These are phyloP conservation scores for Lepidurus arcticus DNA, from an alignment of 1,140 invertebrate species.

Conservation along the genomic window DNA sequence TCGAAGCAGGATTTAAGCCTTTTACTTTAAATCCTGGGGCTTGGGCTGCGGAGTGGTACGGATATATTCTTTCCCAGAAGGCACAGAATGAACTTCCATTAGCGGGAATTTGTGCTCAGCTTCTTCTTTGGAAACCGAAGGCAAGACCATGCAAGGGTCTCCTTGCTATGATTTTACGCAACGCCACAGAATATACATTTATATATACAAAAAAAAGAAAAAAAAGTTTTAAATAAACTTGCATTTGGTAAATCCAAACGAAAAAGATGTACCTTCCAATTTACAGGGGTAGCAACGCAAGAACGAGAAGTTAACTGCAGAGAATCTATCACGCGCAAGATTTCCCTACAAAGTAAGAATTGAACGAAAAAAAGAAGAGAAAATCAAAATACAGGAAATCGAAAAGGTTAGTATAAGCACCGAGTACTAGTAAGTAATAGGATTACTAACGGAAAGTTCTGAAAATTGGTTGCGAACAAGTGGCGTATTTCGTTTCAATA, in stretches of 20 bases:
- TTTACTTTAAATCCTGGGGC: neutral
- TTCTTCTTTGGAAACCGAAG: conserved; percentile 64
- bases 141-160: conserved; percentile 74
- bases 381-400: conserved; percentile 35
- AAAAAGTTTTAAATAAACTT: neutral
- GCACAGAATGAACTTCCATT: conserved; percentile 61
- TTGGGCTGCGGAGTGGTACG: conserved; percentile 55
- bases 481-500: neutral
- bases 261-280: conserved; percentile 66
- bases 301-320: conserved; percentile 70
- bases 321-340: conserved; percentile 79
- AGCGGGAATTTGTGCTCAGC: conserved; percentile 65
- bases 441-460: neutral
- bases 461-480: neutral
- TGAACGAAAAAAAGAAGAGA: neutral
- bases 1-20: no score
- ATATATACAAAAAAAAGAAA: neutral
- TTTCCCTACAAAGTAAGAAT: conserved; percentile 63
- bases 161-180: conserved; percentile 53
- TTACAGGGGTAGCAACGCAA: conserved; percentile 73
- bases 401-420: conserved; percentile 29
- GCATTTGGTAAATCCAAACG: no score
- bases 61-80: conserved; percentile 72
- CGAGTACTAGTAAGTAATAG: neutral
- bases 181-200: neutral